phyloP scores from a whole-genome alignment of 2,113 vertebrate genomes.

The Alosa alosa region DNA sequence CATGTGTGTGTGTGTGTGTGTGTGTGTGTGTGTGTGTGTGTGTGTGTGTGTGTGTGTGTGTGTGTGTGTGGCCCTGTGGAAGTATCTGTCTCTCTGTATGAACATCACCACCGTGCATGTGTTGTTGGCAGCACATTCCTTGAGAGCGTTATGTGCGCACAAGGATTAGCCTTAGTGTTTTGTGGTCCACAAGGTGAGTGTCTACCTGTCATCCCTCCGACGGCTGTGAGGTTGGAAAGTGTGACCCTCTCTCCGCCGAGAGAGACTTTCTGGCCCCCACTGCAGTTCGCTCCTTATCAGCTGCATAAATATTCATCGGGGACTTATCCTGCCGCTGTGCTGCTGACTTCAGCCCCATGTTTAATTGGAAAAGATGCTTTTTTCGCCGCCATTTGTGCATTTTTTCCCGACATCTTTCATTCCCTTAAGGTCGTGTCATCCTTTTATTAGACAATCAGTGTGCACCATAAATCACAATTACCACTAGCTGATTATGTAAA shows the following conservation, averaged over 20 bases:
- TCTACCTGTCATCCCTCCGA: background rate
- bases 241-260: background rate
- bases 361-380: constrained; percentile 36
- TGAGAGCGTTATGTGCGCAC: background rate
- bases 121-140: background rate
- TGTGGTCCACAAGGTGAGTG: background rate
- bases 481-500: background rate
- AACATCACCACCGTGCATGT: background rate
- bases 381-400: background rate
- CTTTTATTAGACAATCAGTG: background rate
- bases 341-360: constrained; percentile 35
- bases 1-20: background rate
- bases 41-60: too few relatives aligned
- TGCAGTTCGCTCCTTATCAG: constrained; percentile 17
- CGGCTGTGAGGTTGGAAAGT: background rate
- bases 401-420: constrained; percentile 20
- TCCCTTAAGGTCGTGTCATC: constrained; percentile 26
- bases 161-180: background rate
- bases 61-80: background rate
- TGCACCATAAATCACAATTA: constrained; percentile 1
- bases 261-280: background rate
- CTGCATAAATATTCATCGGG: constrained; percentile 38
- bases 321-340: constrained; percentile 4
- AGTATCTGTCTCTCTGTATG: background rate
- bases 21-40: too few relatives aligned